A percentile compares a stretch with the other conserved stretches of the same genome.
Conservation (phyloP, 2,113 vertebrate species). For the Oncorhynchus mykiss region DNA sequence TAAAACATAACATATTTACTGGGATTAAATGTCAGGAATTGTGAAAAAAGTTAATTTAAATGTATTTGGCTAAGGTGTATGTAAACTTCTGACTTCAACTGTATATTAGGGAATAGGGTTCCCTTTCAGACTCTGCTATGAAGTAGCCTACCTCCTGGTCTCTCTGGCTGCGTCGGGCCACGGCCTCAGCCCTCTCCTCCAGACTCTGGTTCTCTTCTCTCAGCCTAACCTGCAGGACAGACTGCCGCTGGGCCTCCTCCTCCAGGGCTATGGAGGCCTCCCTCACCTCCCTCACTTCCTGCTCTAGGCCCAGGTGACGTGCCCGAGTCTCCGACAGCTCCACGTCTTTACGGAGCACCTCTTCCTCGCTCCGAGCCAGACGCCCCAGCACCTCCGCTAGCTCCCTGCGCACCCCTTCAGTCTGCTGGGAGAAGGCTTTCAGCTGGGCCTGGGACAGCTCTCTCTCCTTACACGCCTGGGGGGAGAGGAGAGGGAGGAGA, state of each 20-base stretch:
- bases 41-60: too few species aligned
- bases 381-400: constrained; percentile 80
- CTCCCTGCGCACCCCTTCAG: constrained; percentile 83
- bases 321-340: constrained; percentile 79
- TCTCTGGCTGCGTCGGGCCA: constrained; percentile 65
- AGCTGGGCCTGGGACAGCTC: constrained; percentile 81
- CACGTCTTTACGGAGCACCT: constrained; percentile 79
- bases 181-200: constrained; percentile 65
- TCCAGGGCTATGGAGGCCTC: constrained; percentile 74
- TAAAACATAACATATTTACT: too few species aligned
- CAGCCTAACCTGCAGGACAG: constrained; percentile 66
- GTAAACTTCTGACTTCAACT: too few species aligned
- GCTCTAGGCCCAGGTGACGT: constrained; percentile 76
- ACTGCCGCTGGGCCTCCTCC: constrained; percentile 74
- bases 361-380: constrained; percentile 85
- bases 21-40: too few species aligned
- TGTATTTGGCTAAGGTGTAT: too few species aligned
- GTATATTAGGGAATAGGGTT: too few species aligned
- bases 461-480: constrained; percentile 81
- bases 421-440: constrained; percentile 79
- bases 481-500: neutral
- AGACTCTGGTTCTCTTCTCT: constrained; percentile 79
- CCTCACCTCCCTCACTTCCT: constrained; percentile 77
- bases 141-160: constrained; percentile 42
- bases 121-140: neutral